Conservation (phyloP, 2,888 invertebrate species). For the Calameuta idolon region DNA sequence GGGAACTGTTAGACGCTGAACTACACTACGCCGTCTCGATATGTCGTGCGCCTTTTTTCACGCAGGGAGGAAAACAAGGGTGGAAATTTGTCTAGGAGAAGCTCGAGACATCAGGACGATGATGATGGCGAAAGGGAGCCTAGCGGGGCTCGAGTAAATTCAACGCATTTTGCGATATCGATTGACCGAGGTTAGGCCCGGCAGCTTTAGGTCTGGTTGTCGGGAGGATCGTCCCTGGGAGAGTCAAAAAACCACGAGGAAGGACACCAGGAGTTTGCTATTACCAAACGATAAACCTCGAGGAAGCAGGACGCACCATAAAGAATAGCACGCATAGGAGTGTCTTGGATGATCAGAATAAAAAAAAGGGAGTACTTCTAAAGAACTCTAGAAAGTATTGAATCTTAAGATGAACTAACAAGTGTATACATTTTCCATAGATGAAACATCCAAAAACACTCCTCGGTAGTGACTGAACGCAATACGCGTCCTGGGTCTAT, state of each 20-base stretch:
- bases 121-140: background rate
- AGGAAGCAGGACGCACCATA: background rate
- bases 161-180: conserved; percentile 10
- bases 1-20: background rate
- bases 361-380: background rate
- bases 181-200: conserved; percentile 9
- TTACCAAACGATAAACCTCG: background rate
- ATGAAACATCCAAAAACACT: background rate
- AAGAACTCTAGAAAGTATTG: background rate
- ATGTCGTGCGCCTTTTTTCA: background rate
- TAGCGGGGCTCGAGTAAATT: background rate
- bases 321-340: background rate
- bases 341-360: background rate
- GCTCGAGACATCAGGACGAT: background rate
- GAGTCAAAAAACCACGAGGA: background rate
- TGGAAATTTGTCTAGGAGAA: background rate
- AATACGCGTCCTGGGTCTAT: background rate
- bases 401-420: background rate
- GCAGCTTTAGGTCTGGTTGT: background rate
- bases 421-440: background rate
- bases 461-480: background rate
- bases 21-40: background rate
- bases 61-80: background rate
- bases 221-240: background rate
- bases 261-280: background rate